These are phyloP conservation scores for Crotophaga sulcirostris DNA, from an alignment of 2,113 vertebrate species.

Conservation along the genomic window DNA sequence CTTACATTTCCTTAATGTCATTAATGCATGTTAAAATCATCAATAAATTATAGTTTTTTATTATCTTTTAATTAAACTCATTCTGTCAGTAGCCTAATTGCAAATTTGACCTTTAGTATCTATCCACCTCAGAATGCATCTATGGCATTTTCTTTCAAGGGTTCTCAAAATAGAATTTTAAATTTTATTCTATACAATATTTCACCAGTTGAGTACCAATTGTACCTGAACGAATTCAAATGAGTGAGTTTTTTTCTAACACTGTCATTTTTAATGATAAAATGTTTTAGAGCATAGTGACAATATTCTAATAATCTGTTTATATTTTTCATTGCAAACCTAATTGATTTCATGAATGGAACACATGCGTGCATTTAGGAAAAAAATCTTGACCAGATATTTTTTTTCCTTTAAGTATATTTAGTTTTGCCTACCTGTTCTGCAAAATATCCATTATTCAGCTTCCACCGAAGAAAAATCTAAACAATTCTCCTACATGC, in stretches of 20 bases:
- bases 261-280: neutral
- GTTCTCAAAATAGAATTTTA: slow-evolving; percentile 8
- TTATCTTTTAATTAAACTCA: slow-evolving; percentile 54
- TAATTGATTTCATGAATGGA: neutral
- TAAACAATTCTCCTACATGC: neutral
- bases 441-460: neutral
- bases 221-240: neutral
- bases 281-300: neutral
- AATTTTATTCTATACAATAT: neutral
- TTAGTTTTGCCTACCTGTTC: neutral
- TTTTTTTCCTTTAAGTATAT: neutral
- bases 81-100: slow-evolving; percentile 23
- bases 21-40: slow-evolving; percentile 46
- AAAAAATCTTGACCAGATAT: neutral
- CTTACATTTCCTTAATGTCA: slow-evolving; percentile 47
- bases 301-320: neutral
- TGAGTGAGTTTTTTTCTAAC: neutral
- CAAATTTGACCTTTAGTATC: slow-evolving; percentile 39
- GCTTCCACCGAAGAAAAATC: neutral
- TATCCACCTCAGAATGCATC: neutral
- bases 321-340: neutral
- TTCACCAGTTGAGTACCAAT: neutral
- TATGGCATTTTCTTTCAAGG: neutral
- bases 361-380: neutral
- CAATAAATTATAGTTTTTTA: slow-evolving; percentile 64